Evolutionary conservation across 2,113 vertebrate genomes (phyloP).

Genomic region (Gavia stellata): DNA sequence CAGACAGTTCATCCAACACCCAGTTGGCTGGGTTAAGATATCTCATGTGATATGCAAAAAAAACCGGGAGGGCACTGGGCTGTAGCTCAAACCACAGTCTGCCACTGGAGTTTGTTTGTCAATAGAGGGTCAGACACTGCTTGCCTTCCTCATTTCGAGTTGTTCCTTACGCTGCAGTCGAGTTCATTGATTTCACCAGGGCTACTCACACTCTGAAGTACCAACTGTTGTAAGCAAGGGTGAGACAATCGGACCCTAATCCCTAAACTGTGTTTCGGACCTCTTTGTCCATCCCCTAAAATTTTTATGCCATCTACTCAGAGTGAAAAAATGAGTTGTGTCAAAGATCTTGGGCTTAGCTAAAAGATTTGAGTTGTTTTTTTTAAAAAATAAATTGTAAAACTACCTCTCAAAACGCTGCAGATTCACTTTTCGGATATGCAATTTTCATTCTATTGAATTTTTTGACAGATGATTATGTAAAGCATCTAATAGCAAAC

Average conservation of each 20-base stretch:
- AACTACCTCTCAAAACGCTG: neutral
- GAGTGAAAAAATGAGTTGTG: neutral
- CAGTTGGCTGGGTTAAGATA: neutral
- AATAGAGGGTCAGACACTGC: neutral
- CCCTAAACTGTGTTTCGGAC: neutral
- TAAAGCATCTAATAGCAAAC: constrained; percentile 40
- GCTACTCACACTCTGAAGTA: neutral
- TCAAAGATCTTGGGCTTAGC: neutral
- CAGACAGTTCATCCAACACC: neutral
- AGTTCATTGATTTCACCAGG: neutral
- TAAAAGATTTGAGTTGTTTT: neutral
- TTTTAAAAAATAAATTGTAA: neutral
- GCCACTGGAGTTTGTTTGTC: rapidly evolving
- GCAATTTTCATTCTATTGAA: constrained; percentile 4
- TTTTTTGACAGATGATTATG: constrained; percentile 55
- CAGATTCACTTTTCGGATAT: neutral
- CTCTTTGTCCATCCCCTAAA: neutral
- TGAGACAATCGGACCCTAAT: neutral
- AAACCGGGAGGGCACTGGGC: neutral
- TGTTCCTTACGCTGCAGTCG: neutral
- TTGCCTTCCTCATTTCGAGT: neutral
- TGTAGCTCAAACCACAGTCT: neutral
- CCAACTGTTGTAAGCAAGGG: neutral
- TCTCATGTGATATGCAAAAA: neutral
- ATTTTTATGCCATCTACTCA: neutral